phyloP scores from a whole-genome alignment of 2,888 invertebrate species.

The Oxytorus armatus region DNA sequence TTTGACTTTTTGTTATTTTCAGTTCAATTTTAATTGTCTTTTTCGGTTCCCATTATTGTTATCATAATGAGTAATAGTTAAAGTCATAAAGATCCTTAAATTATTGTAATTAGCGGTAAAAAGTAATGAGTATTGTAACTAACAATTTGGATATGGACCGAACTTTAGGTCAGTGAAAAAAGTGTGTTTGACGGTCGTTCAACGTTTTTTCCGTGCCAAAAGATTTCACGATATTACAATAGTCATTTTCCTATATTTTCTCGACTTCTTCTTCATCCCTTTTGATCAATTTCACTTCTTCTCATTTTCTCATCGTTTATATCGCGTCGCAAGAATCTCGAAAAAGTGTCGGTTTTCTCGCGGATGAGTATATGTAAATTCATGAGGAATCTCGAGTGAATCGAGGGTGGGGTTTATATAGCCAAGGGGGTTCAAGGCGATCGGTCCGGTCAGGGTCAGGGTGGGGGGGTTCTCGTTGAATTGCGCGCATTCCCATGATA shows the following conservation, averaged over 20 bases:
- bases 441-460: constrained; percentile 61
- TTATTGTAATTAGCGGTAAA: no score
- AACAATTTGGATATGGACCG: no score
- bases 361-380: constrained; percentile 48
- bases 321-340: not conserved
- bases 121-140: no score
- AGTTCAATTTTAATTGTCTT: not conserved
- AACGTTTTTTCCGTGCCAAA: not conserved
- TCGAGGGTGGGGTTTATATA: constrained; percentile 33
- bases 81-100: no score
- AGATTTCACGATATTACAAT: no score
- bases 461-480: constrained; percentile 35
- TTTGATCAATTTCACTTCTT: not conserved
- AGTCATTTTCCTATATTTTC: not conserved
- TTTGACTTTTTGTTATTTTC: not conserved
- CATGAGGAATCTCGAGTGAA: constrained; percentile 54
- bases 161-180: no score
- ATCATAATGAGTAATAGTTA: no score
- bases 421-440: constrained; percentile 66
- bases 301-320: not conserved
- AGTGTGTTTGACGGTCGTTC: no score
- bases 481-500: constrained; percentile 58
- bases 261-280: not conserved
- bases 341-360: constrained; percentile 25
- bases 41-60: not conserved